phyloP scores from a whole-genome alignment of 2,797 vertebrate genomes.

The Avahi laniger region DNA sequence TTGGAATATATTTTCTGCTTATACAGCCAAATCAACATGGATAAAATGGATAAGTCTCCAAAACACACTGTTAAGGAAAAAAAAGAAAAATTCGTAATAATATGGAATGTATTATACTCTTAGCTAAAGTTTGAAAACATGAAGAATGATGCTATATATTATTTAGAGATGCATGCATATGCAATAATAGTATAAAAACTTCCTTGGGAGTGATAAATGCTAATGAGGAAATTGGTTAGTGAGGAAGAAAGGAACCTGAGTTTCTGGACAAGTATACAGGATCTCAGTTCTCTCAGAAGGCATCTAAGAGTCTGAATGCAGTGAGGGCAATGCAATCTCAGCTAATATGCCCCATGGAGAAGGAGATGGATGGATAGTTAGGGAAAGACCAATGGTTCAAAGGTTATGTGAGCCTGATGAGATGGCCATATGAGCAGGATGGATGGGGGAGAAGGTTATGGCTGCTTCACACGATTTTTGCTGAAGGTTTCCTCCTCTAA shows the following conservation, averaged over 20 bases:
- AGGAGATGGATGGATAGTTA: neutral
- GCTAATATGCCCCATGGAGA: neutral
- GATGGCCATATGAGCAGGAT: neutral
- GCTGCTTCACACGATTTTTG: neutral
- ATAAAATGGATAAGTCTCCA: neutral
- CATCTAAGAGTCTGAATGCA: neutral
- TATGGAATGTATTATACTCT: neutral
- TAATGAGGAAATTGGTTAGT: neutral
- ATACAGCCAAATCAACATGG: neutral
- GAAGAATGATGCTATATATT: neutral
- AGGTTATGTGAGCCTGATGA: neutral
- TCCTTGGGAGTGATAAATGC: neutral
- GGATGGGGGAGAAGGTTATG: too few relatives aligned
- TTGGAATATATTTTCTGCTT: neutral
- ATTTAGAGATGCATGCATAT: neutral
- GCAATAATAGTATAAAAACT: neutral
- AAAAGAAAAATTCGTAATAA: neutral
- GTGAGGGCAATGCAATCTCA: neutral
- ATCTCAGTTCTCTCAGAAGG: neutral
- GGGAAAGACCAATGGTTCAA: neutral
- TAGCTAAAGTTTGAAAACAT: neutral
- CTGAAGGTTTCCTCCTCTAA: neutral
- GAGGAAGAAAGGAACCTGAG: neutral
- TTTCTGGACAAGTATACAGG: neutral
- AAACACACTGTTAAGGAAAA: neutral